These are phyloP conservation scores for Nibea albiflora DNA, from an alignment of 2,113 vertebrate species.

Conservation along the genomic window DNA sequence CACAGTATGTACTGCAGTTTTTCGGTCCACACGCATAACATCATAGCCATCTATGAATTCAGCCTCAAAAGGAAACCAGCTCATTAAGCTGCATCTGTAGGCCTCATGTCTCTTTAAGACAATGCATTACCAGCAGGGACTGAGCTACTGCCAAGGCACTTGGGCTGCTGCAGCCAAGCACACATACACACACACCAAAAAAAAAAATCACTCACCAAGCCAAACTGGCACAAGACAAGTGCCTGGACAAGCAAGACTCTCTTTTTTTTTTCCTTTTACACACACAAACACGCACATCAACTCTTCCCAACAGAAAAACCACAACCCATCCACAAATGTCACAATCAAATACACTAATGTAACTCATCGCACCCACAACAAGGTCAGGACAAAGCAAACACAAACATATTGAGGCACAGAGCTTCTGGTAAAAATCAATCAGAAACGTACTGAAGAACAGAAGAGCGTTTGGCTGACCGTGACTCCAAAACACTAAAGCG, in stretches of 20 bases:
- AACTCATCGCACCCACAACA: slow-evolving; percentile 60
- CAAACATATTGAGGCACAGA: slow-evolving; percentile 41
- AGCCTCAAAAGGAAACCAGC: slow-evolving; percentile 29
- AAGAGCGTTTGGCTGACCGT: slow-evolving; percentile 1
- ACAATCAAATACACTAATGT: slow-evolving; percentile 53
- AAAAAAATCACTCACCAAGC: slow-evolving; percentile 42
- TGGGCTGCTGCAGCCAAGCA: slow-evolving; percentile 75
- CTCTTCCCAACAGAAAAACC: slow-evolving; percentile 41
- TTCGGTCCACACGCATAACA: slow-evolving; percentile 19
- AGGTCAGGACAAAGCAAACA: slow-evolving; percentile 36
- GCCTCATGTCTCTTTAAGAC: slow-evolving; percentile 75
- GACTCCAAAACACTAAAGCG: slow-evolving; percentile 10
- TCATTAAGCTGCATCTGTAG: slow-evolving; percentile 53
- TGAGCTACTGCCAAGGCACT: slow-evolving; percentile 75
- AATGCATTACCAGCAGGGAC: slow-evolving; percentile 68
- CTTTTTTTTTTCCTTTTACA: neutral
- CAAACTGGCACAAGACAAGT: slow-evolving; percentile 73
- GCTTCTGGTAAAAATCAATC: slow-evolving; percentile 51
- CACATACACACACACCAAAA: slow-evolving; percentile 56
- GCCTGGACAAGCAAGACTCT: slow-evolving; percentile 41
- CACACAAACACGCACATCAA: slow-evolving; percentile 16
- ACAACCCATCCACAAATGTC: slow-evolving; percentile 55
- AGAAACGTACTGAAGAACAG: slow-evolving; percentile 13
- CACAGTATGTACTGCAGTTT: neutral
- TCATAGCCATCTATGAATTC: slow-evolving; percentile 20